A percentile compares a stretch with the other conserved stretches of the same genome.
phyloP scores from a whole-genome alignment of 1,140 invertebrate species.

The Drosophila athabasca region DNA sequence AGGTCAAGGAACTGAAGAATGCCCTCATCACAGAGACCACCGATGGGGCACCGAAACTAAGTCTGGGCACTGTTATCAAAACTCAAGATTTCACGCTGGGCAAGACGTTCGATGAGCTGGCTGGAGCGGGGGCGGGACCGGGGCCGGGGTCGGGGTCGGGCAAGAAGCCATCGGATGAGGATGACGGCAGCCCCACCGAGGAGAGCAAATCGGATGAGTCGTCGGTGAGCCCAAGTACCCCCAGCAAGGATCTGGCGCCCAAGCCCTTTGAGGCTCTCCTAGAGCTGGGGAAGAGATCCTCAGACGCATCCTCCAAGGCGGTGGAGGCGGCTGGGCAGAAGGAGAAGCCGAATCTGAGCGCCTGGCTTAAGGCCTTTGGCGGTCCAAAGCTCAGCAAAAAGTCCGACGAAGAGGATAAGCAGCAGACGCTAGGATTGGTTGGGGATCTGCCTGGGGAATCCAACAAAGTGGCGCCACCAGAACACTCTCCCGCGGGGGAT shows the following conservation, averaged over 20 bases:
- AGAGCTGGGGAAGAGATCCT: slow-evolving; percentile 39
- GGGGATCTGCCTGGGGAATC: slow-evolving; percentile 25
- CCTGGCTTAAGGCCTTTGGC: slow-evolving; percentile 95
- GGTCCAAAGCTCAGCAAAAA: slow-evolving; percentile 87
- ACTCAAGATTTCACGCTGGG: slow-evolving; percentile 86
- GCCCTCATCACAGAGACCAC: slow-evolving; percentile 85
- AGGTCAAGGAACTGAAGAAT: slow-evolving; percentile 85
- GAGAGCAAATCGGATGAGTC: slow-evolving; percentile 34
- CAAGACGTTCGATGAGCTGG: slow-evolving; percentile 85
- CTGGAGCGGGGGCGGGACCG: slow-evolving; percentile 26
- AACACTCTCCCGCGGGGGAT: slow-evolving; percentile 63
- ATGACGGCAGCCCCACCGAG: slow-evolving; percentile 59
- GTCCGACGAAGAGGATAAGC: slow-evolving; percentile 83
- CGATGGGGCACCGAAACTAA: slow-evolving; percentile 90
- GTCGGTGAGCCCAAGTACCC: slow-evolving; percentile 18
- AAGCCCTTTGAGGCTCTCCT: slow-evolving; percentile 64
- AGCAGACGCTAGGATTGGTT: slow-evolving; percentile 4
- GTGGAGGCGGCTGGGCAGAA: slow-evolving; percentile 55
- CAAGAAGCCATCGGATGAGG: slow-evolving; percentile 74
- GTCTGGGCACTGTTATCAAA: slow-evolving; percentile 91
- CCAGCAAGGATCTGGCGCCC: slow-evolving; percentile 40
- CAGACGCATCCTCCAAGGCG: slow-evolving; percentile 10
- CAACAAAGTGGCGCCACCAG: slow-evolving; percentile 50
- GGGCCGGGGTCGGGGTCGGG: slow-evolving; percentile 24
- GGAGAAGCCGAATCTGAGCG: slow-evolving; percentile 93